These are phyloP conservation scores for Protaetia brevitarsis DNA, from an alignment of 1,140 invertebrate genomes.

Conservation along the genomic window DNA sequence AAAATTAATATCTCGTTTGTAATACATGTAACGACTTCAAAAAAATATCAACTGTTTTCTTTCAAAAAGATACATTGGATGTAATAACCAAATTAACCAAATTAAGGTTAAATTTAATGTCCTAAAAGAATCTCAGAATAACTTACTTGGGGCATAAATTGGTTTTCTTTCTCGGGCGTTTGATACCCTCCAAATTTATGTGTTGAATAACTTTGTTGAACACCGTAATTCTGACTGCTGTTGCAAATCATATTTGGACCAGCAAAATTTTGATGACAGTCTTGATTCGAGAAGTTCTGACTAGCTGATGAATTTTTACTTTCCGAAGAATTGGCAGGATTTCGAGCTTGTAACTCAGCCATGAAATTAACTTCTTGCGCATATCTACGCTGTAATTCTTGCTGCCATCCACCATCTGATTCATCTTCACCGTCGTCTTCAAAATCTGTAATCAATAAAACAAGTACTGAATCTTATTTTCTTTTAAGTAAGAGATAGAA, in stretches of 20 bases:
- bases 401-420: constrained; percentile 59
- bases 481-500: too few relatives aligned
- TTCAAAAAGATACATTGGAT: too few relatives aligned
- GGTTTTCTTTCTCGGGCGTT: constrained; percentile 33
- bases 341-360: constrained; percentile 58
- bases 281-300: constrained; percentile 30
- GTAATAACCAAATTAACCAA: too few relatives aligned
- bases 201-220: constrained; percentile 30
- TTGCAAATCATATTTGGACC: constrained; percentile 12
- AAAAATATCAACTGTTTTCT: too few relatives aligned
- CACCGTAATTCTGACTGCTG: constrained; percentile 22
- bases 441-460: constrained; percentile 47
- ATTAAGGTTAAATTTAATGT: too few relatives aligned
- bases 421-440: constrained; percentile 55
- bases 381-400: constrained; percentile 62
- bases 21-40: too few relatives aligned
- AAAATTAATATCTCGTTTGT: too few relatives aligned
- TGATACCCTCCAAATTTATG: constrained; percentile 28
- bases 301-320: constrained; percentile 25
- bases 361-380: constrained; percentile 65
- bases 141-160: constrained; percentile 40
- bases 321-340: constrained; percentile 46
- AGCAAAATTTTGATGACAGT: constrained; percentile 19
- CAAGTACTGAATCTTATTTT: too few relatives aligned
- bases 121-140: background rate